Evolutionary conservation across 2,797 vertebrate species (phyloP).

Genomic region (Ptychobarbus kaznakovi): DNA sequence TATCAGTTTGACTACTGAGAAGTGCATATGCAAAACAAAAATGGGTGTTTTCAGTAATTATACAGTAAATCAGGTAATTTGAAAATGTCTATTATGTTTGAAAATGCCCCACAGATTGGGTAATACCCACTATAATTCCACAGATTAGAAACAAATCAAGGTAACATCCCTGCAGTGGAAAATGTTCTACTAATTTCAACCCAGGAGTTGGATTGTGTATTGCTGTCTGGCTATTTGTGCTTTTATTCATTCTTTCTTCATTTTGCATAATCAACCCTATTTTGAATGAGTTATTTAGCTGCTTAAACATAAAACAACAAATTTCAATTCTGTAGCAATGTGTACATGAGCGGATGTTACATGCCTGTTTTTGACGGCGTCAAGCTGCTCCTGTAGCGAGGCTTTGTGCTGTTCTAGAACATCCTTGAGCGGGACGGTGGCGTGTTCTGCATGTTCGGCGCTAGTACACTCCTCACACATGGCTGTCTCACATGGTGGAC

Average conservation of each 20-base stretch:
- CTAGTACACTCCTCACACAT: slow-evolving; percentile 96
- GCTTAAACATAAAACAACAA: not conserved
- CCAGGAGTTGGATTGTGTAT: too few species aligned
- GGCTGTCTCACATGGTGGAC: slow-evolving; percentile 95
- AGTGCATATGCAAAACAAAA: not conserved
- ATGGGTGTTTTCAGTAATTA: not conserved
- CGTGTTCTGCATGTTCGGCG: slow-evolving; percentile 92
- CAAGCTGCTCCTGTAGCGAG: slow-evolving; percentile 90
- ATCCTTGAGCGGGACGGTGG: slow-evolving; percentile 92
- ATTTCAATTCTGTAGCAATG: not conserved
- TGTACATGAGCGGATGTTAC: not conserved
- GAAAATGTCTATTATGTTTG: not conserved
- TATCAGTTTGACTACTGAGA: not conserved
- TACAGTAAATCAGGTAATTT: not conserved
- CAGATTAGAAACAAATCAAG: not conserved
- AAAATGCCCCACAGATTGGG: not conserved
- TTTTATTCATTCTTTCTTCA: too few species aligned
- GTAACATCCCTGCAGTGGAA: not conserved
- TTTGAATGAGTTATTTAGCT: not conserved
- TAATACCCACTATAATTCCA: not conserved
- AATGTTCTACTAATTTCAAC: too few species aligned
- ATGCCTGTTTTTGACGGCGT: slow-evolving; percentile 92
- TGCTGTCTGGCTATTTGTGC: not conserved
- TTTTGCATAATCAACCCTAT: not conserved
- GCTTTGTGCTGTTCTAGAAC: slow-evolving; percentile 96